phyloP scores from a whole-genome alignment of 2,113 vertebrate genomes.

The Poeciliopsis occidentalis region DNA sequence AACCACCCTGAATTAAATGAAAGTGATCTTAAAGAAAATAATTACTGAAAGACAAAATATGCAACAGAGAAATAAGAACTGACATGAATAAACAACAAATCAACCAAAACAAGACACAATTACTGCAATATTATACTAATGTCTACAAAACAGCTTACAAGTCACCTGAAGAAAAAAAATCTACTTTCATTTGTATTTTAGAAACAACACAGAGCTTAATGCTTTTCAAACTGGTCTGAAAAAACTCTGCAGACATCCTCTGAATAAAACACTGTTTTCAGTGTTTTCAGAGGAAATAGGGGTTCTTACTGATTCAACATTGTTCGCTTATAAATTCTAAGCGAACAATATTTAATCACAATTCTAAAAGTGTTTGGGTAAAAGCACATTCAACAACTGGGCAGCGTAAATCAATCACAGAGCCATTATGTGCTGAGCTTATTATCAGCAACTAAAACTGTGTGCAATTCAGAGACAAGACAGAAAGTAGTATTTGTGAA shows the following conservation, averaged over 20 bases:
- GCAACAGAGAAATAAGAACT: background rate
- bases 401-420: background rate
- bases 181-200: background rate
- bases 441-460: background rate
- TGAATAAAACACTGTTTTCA: background rate
- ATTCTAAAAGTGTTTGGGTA: background rate
- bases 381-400: background rate
- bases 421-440: background rate
- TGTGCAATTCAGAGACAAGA: background rate
- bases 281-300: background rate
- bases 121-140: background rate
- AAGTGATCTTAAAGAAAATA: background rate
- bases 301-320: background rate
- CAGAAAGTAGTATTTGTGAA: background rate
- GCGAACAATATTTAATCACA: background rate
- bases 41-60: background rate
- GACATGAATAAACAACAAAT: background rate
- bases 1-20: background rate
- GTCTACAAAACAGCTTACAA: background rate
- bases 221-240: too few relatives aligned
- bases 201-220: too few relatives aligned
- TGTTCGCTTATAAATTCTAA: slow-evolving; percentile 1
- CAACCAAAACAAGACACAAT: background rate
- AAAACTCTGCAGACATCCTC: background rate
- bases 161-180: background rate